phyloP scores from a whole-genome alignment of 2,113 vertebrate species.

The Ailurus styani region DNA sequence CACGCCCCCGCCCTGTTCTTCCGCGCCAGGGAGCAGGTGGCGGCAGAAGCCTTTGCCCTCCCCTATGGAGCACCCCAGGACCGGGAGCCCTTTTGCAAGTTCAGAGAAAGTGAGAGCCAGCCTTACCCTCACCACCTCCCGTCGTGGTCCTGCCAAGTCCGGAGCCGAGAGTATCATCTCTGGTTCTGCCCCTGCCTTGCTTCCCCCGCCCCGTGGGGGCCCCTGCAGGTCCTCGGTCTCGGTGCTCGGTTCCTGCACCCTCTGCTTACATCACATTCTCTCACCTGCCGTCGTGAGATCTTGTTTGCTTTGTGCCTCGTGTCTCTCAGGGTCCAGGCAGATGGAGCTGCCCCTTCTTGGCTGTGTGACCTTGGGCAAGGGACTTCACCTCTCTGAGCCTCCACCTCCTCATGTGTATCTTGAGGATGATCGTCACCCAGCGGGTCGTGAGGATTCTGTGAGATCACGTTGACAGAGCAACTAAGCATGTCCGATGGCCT shows the following conservation, averaged over 20 bases:
- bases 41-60: background rate
- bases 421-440: background rate
- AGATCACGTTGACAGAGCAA: background rate
- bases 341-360: background rate
- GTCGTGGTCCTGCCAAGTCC: background rate
- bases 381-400: slow-evolving; percentile 8
- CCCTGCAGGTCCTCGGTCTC: background rate
- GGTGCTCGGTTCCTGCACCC: background rate
- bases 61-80: background rate
- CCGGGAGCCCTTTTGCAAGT: background rate
- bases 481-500: background rate
- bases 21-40: background rate
- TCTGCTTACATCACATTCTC: background rate
- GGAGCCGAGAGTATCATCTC: background rate
- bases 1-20: background rate
- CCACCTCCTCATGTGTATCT: background rate
- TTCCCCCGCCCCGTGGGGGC: too few relatives aligned
- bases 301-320: background rate
- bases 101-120: background rate
- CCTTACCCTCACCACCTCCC: background rate
- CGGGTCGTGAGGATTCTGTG: background rate
- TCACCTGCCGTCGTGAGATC: background rate
- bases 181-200: background rate
- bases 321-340: background rate
- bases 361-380: slow-evolving; percentile 15